These are phyloP conservation scores for Grammomys dolichurus DNA, from an alignment of 2,113 vertebrate genomes.

Conservation along the genomic window DNA sequence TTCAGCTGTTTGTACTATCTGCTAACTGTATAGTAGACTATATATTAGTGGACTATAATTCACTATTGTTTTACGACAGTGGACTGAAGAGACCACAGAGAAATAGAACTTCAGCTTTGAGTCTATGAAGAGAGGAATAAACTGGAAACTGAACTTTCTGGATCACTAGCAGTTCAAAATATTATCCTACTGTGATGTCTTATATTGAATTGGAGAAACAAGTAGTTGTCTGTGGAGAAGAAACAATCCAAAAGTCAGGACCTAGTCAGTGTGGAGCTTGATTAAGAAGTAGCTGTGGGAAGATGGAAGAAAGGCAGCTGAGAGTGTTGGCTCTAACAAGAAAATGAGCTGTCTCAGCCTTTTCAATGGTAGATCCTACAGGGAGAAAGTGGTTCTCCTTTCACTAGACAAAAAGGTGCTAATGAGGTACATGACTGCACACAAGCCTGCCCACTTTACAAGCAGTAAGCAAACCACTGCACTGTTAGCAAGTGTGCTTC, in stretches of 20 bases:
- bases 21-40: not conserved
- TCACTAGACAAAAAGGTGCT: not conserved
- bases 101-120: not conserved
- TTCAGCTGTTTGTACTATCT: not conserved
- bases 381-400: not conserved
- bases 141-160: not conserved
- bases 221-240: not conserved
- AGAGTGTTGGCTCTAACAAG: not conserved
- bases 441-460: not conserved
- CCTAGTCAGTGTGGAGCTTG: not conserved
- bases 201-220: not conserved
- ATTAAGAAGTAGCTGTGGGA: not conserved
- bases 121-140: not conserved
- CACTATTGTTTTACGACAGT: not conserved
- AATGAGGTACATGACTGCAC: not conserved
- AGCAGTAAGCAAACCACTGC: not conserved
- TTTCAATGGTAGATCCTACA: not conserved
- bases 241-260: not conserved
- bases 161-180: not conserved
- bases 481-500: not conserved
- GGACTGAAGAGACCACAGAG: not conserved
- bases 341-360: not conserved
- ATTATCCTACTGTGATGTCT: not conserved
- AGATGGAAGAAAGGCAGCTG: not conserved
- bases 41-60: too few species aligned